These are phyloP conservation scores for Hypotaenidia okinawae DNA, from an alignment of 2,797 vertebrate genomes.

Conservation along the genomic window DNA sequence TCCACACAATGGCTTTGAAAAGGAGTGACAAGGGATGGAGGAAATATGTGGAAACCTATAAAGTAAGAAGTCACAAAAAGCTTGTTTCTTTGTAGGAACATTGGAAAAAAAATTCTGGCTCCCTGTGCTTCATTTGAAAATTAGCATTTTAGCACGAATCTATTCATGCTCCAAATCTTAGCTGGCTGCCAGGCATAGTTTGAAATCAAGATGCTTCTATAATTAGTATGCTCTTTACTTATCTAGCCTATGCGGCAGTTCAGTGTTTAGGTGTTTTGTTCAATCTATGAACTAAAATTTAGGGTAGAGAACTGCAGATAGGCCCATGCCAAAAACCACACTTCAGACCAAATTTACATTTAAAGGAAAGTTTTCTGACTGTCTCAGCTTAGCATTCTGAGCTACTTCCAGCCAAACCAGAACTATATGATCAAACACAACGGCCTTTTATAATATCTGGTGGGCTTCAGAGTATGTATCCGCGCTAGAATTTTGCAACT, in stretches of 20 bases:
- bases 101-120: not conserved
- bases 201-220: not conserved
- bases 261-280: not conserved
- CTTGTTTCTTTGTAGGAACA: not conserved
- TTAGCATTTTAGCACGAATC: not conserved
- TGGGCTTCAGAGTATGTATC: not conserved
- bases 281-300: not conserved
- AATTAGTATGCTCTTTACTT: not conserved
- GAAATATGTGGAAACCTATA: not conserved
- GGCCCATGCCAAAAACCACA: not conserved
- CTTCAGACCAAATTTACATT: not conserved
- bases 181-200: not conserved
- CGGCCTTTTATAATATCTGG: not conserved
- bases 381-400: not conserved
- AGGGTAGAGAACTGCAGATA: not conserved
- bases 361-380: not conserved
- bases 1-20: not conserved
- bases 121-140: not conserved
- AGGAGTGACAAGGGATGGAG: not conserved
- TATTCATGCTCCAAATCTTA: not conserved
- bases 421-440: not conserved
- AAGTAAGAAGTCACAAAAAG: not conserved
- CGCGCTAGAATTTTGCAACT: not conserved
- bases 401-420: constrained; percentile 2
- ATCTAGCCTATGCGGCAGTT: not conserved